These are phyloP conservation scores for Rhizomys pruinosus DNA, from an alignment of 2,113 vertebrate species.

Conservation along the genomic window DNA sequence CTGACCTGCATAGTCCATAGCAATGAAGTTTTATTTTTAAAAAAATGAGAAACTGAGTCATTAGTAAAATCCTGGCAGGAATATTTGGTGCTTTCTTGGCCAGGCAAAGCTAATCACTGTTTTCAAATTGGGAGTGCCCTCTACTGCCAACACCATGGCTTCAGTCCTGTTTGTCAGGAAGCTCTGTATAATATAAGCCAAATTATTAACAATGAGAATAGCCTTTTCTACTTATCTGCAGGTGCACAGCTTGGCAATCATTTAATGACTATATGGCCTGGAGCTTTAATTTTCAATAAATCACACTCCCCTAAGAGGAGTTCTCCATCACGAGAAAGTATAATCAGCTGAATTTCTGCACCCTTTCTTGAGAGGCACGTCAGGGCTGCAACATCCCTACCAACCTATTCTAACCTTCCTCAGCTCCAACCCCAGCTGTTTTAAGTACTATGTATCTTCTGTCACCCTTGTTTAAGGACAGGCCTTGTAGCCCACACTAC, in stretches of 20 bases:
- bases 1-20: background rate
- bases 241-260: background rate
- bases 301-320: background rate
- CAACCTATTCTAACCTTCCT: background rate
- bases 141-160: slow-evolving; percentile 57
- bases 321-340: slow-evolving; percentile 56
- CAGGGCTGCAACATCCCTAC: background rate
- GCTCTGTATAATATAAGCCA: slow-evolving; percentile 52
- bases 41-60: slow-evolving; percentile 33
- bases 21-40: background rate
- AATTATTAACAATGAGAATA: slow-evolving; percentile 45
- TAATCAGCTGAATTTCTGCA: slow-evolving; percentile 34
- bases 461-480: background rate
- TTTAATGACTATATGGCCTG: slow-evolving; percentile 19
- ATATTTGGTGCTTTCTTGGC: background rate
- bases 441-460: background rate
- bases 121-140: slow-evolving; percentile 70
- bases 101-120: background rate
- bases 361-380: background rate
- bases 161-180: slow-evolving; percentile 36
- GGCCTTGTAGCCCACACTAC: background rate
- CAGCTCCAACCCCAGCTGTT: background rate
- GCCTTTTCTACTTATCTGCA: background rate
- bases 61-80: slow-evolving; percentile 14
- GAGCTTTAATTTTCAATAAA: slow-evolving; percentile 72